Base-by-base conservation (phyloP, 2,888 invertebrate genomes). In the Agrilus cyanescens region DNA sequence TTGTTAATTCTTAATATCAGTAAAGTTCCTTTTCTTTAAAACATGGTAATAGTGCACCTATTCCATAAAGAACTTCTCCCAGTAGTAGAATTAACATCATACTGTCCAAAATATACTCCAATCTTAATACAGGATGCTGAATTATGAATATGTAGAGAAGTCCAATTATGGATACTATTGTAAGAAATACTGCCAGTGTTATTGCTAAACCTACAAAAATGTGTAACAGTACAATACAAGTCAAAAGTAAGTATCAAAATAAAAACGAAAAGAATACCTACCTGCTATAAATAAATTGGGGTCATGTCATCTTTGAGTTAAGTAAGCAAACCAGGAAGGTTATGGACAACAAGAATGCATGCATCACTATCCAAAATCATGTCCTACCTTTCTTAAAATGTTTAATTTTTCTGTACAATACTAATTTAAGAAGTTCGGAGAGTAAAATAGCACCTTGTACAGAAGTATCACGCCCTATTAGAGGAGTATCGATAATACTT, bases 71-170 rank as follows among this genome's bases (percentile, higher is more conserved):
- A 13, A 53, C 39, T 43, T 53, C 53, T 2, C 50, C 50, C 10
- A 50, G 36, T 39, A 55, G 40, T 32, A 56, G 46, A 3, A 52
- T 40, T 15, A 53, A 45, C 49, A 55, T 52, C 30, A 56, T 53
- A 8, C 42, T 43, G 40, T 53, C 52, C 13, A 56, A 51, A 33
- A 56, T 52, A 37, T 53, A 50, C 41, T 56, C 56, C 41, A 56
- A 53, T 47, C 52, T 55, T 33, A 56, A 46, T 7, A 55, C 52
- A 6, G 56, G 55, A 37, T 48, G 44, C 40, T 56, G 56, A 15
- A 56, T 36, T 10, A 49, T 36, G 42, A 55, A 51, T 16, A 55
- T 45, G 43, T 56, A 55, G 18, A 50, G 40, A 29, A 56, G 44
- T 16, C 56, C 51, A 12, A 40, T 16, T 20, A 54, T 47, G 12